A percentile compares a stretch with the other conserved stretches of the same genome.
Conservation (phyloP, 2,888 invertebrate species). For the Phortica okadai region DNA sequence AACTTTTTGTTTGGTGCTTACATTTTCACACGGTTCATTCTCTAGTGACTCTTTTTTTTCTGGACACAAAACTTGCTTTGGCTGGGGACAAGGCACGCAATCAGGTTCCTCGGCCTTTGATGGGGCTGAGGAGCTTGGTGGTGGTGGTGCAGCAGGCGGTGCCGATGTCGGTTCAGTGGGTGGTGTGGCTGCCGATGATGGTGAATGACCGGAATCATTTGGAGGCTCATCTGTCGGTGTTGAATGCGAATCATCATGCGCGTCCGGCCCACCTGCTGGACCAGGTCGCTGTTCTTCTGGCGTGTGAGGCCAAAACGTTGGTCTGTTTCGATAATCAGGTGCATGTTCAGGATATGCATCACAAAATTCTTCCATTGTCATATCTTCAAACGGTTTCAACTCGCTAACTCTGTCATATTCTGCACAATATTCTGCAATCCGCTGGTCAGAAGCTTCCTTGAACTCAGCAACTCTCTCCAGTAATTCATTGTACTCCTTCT, state of each 20-base stretch:
- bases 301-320: conserved; percentile 90
- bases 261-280: conserved; percentile 35
- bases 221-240: conserved; percentile 38
- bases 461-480: conserved; percentile 71
- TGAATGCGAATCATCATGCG: conserved; percentile 24
- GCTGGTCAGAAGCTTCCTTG: conserved; percentile 60
- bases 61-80: neutral
- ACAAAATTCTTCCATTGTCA: conserved; percentile 89
- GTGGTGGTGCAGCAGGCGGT: conserved; percentile 23
- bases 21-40: neutral
- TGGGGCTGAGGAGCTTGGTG: neutral
- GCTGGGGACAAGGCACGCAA: neutral
- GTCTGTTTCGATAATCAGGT: conserved; percentile 82
- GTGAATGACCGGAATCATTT: neutral
- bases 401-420: conserved; percentile 81
- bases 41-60: neutral
- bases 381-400: conserved; percentile 85
- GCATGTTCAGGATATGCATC: conserved; percentile 85
- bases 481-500: conserved; percentile 81
- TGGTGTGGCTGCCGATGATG: neutral
- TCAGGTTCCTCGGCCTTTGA: neutral
- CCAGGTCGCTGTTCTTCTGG: conserved; percentile 80
- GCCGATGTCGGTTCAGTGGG: neutral
- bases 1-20: neutral
- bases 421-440: conserved; percentile 77